Evolutionary conservation across 2,888 invertebrate genomes (phyloP).

Genomic region (Panopea generosa): DNA sequence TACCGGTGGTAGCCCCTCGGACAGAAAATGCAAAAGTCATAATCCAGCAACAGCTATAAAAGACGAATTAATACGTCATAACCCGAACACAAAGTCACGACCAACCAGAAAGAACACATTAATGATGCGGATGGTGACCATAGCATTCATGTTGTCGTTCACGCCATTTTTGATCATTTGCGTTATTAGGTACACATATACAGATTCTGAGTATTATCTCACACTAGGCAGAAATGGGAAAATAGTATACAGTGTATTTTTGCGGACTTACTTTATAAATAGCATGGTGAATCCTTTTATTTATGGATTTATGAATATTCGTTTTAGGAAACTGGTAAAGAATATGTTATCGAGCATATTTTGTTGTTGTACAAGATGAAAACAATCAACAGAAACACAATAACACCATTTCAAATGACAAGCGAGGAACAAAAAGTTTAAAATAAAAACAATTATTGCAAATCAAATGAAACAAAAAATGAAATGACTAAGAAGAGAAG

Average conservation of each 20-base stretch:
- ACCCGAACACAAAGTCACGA: slow-evolving; percentile 5
- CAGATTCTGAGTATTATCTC: slow-evolving; percentile 32
- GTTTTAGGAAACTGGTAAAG: slow-evolving; percentile 50
- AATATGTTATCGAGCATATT: slow-evolving; percentile 38
- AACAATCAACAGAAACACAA: too few species aligned
- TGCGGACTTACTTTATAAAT: slow-evolving; percentile 55
- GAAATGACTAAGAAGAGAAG: too few species aligned
- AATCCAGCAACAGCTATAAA: neutral
- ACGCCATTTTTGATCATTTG: slow-evolving; percentile 54
- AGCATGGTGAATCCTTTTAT: slow-evolving; percentile 61
- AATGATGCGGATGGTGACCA: slow-evolving; percentile 62
- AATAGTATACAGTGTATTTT: slow-evolving; percentile 47
- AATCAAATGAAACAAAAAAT: too few species aligned
- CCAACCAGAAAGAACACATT: slow-evolving; percentile 44
- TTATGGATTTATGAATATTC: slow-evolving; percentile 57
- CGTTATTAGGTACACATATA: slow-evolving; percentile 39
- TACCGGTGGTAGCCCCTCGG: slow-evolving; percentile 31
- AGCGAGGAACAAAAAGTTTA: too few species aligned
- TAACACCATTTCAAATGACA: too few species aligned
- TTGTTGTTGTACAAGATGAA: slow-evolving; percentile 12
- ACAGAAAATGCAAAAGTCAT: too few species aligned
- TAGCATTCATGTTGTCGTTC: slow-evolving; percentile 59
- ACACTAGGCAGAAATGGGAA: slow-evolving; percentile 24
- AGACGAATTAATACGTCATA: slow-evolving; percentile 4
- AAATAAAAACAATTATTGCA: too few species aligned